Base-by-base conservation (phyloP, 1,140 invertebrate species). In the Harpegnathos saltator region DNA sequence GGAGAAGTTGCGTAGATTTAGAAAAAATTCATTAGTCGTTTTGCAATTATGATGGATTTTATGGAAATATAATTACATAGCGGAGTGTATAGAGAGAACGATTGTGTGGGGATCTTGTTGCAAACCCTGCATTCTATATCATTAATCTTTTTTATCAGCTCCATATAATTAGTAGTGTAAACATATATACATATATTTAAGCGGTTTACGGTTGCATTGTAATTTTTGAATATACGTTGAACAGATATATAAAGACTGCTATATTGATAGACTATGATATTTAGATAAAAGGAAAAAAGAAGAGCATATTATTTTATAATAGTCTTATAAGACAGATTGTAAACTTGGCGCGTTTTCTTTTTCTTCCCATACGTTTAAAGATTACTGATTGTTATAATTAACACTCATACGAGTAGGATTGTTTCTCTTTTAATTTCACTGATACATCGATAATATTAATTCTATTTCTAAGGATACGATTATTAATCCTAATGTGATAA, bases 181-280 rank as follows among this genome's bases (percentile, higher is more conserved):
- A 26, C 29, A n/a, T n/a, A n/a, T n/a, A n/a, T 48, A 68, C 19
- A 9, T 29, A 66, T 17, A 56, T 26, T 48, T 22, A 62, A 58
- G 52, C 24, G 52, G 29, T 59, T 71, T 58, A 58, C 17, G 15
- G 33, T 69, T 71, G 22, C 44, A 80, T 71, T 14, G 24, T 80
- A 80, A 80, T 58, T 80, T 80, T 80, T 71, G 65, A 80, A 78
- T 78, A 61, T 73, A 78, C 7, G 50, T 78, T 29, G 50, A 44
- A 78, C 7, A 22, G 22, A 44, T 52, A 26, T 52, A 44, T 29
- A 26, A 71, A 59, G 52, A 58, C 19, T 78, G 17, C 38, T 33
- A 68, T 15, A 11, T 77, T 77, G 38, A 48, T 63, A 38, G 15
- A 19, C 26, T 78, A 68, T 9, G 22, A 44, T 68, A 68, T n/a